Percentiles rank a stretch among this genome's conserved stretches.
Conservation (phyloP, 2,113 vertebrate genomes). For the Oryzias woworae region DNA sequence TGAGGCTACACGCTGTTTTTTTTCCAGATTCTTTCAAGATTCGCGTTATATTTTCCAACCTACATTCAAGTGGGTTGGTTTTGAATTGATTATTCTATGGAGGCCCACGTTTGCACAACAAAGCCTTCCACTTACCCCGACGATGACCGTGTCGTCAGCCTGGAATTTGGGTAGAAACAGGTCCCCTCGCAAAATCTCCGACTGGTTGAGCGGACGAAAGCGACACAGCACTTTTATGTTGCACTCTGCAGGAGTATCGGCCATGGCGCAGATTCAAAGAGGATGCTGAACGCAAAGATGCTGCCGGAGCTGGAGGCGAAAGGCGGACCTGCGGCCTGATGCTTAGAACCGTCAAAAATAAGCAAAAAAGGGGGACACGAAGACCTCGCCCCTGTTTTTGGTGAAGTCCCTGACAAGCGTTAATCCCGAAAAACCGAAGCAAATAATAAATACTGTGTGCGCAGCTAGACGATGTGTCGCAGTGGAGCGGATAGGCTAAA, state of each 20-base stretch:
- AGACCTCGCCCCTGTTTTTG: conserved; percentile 6
- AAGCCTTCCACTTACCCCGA: conserved; percentile 79
- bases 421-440: conserved; percentile 1
- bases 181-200: conserved; percentile 85
- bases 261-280: conserved; percentile 77
- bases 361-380: conserved; percentile 4
- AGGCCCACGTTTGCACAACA: conserved; percentile 50
- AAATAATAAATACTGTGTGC: conserved; percentile 14
- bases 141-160: conserved; percentile 83
- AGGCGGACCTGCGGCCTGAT: conserved; percentile 29
- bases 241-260: conserved; percentile 81
- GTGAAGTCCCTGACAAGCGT: not conserved
- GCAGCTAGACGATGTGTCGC: conserved; percentile 61
- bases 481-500: conserved; percentile 47
- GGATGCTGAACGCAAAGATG: conserved; percentile 43
- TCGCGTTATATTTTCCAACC: not conserved
- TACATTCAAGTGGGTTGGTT: conserved; percentile 30
- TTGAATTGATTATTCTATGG: conserved; percentile 62
- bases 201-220: conserved; percentile 86
- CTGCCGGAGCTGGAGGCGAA: conserved; percentile 40
- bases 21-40: not conserved
- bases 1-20: fast-evolving
- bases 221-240: conserved; percentile 90
- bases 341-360: conserved; percentile 24
- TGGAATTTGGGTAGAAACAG: conserved; percentile 85